These are phyloP conservation scores for Tipula vernalis DNA, from an alignment of 2,888 invertebrate species.

Conservation along the genomic window DNA sequence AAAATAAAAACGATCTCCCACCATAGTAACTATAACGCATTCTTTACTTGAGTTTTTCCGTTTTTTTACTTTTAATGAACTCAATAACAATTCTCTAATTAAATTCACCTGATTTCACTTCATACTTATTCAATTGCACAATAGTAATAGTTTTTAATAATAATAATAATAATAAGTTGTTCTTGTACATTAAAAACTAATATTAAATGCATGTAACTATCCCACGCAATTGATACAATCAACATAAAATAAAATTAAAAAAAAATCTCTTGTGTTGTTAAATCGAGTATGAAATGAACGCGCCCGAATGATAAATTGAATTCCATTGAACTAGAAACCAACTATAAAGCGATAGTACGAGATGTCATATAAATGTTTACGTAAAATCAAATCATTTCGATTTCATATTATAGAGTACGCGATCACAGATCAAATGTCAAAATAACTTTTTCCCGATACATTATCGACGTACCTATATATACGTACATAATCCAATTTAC, in stretches of 20 bases:
- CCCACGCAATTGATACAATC: conserved; percentile 4
- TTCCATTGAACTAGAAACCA: background rate
- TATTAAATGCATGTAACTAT: background rate
- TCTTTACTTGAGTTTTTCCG: background rate
- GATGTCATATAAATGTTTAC: background rate
- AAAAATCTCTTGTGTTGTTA: background rate
- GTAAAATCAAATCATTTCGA: background rate
- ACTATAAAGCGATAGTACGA: background rate
- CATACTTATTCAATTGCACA: background rate
- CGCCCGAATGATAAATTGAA: background rate
- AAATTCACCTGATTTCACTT: conserved; percentile 4
- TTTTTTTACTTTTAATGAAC: background rate
- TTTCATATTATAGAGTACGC: background rate
- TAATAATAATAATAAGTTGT: background rate
- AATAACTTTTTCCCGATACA: background rate
- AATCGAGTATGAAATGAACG: background rate
- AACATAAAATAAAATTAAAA: background rate
- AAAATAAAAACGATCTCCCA: background rate
- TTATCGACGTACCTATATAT: background rate
- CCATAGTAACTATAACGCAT: background rate
- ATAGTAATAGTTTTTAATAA: conserved; percentile 4
- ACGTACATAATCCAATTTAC: background rate
- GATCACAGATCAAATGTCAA: background rate
- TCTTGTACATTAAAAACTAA: background rate
- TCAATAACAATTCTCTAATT: background rate